phyloP scores from a whole-genome alignment of 2,888 invertebrate species.

The Dicyrtoma fusca region DNA sequence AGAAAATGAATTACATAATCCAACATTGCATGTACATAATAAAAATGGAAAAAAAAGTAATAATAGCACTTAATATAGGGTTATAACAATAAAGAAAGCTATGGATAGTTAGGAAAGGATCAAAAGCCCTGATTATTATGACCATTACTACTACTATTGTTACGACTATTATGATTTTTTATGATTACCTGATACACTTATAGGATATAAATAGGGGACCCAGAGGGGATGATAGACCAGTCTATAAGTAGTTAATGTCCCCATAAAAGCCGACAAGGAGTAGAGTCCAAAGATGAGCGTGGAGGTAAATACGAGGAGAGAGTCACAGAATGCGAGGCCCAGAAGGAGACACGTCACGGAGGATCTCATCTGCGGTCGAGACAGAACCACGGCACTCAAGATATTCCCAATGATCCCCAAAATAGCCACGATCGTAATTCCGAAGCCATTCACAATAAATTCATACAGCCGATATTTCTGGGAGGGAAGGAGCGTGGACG shows the following conservation, averaged over 20 bases:
- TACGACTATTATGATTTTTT: too few species aligned
- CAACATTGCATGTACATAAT: too few species aligned
- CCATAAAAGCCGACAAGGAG: conserved; percentile 74
- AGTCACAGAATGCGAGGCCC: conserved; percentile 92
- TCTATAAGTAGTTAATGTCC: conserved; percentile 49
- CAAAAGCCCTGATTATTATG: too few species aligned
- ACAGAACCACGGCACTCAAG: conserved; percentile 86
- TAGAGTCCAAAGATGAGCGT: conserved; percentile 83
- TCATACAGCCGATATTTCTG: conserved; percentile 26
- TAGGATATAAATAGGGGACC: conserved; percentile 55
- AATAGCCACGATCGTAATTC: conserved; percentile 73
- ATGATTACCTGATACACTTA: conserved; percentile 54
- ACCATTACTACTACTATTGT: too few species aligned
- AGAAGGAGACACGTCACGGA: conserved; percentile 93
- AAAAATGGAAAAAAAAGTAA: too few species aligned
- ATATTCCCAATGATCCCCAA: conserved; percentile 84
- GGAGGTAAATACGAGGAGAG: conserved; percentile 83
- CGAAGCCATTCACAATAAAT: conserved; percentile 73
- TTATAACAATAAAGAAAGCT: too few species aligned
- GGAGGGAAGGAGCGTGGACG: background rate
- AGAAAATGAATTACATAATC: too few species aligned
- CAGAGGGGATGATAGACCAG: conserved; percentile 53
- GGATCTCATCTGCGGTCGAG: conserved; percentile 91
- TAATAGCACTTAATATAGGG: too few species aligned
- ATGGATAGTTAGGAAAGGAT: too few species aligned